Base-by-base conservation (phyloP, 2,797 vertebrate species). In the Thamnophis elegans region DNA sequence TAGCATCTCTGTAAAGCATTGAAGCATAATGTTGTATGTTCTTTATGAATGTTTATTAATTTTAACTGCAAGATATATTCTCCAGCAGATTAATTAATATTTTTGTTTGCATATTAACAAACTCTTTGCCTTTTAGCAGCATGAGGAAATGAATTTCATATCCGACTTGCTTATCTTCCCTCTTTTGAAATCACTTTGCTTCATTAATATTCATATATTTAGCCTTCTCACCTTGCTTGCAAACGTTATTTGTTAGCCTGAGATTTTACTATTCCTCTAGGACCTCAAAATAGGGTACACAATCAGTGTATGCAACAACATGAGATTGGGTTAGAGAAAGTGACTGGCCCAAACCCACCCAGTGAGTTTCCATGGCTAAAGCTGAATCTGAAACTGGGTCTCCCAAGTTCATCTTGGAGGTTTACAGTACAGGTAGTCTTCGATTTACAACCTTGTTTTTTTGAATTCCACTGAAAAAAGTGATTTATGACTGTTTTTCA, bases 41-140 rank as follows among this genome's bases (percentile, higher is more conserved):
- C 2, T 28, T 59, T 88, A 42, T 86, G 26, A 73, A 73, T 73
- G 16, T 91, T 88, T 62, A 88, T 89, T 92, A 53, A 88, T 58
- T 68, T 91, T 90, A 53, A 85, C 91, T 92, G 54, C n/a, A 22
- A 89, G 73, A 85, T 62, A 32, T 92, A 89, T 89, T 89, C 56
- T 62, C 42, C 51, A 62, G 87, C 73, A 89, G 89, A 62, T 89
- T 89, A 89, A 92, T 54, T 85, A 58, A 68, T 25, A 13, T 56
- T 91, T 88, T 54, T 7, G 36, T 88, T 88, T 58, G 85, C 32
- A 22, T 56, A 56, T 73, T 86, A 26, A 89, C 47, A 85, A 53
- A 22, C 59, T 36, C 14, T 59, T 89, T 82, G 54, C 87, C 55
- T 85, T 56, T 42, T 58, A 25, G 54, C 60, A 78, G 62, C 54